Base-by-base conservation (phyloP, 2,113 vertebrate genomes). In the Chloropsis hardwickii region DNA sequence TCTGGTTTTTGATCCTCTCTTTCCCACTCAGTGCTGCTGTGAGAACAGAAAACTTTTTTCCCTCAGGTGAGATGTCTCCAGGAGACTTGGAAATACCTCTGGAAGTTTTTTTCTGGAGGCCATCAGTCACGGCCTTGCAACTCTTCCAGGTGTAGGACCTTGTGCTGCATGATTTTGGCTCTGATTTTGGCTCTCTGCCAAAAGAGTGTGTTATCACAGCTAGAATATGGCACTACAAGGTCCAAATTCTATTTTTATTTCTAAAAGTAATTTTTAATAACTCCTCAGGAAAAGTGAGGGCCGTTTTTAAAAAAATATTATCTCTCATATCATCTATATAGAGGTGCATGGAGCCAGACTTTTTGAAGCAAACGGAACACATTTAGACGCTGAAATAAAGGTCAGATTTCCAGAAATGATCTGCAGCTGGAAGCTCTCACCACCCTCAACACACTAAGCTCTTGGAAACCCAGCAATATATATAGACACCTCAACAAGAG, bases 391-490 rank as follows among this genome's bases (percentile, higher is more conserved):
- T 84, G 73, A 95, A 94, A 94, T 80, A 85, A 90, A 95, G 62
- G 58, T 95, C 81, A 86, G 42, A 51, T 94, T 95, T 94, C 78
- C 87, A 79, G 27, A 82, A 87, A 92, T 15, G 5, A 87, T 92
- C 58, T 76, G 54, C 78, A 95, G 87, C 84, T 95, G 94, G 94
- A 85, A 96, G 62, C 35, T 90, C 66, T 88, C 37, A 16, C 12
- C 71, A 86, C 56, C 45, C 21, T 94, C 77, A 88, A 64, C 69
- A 57, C 6, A 14, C 45, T 42, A 61, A 92, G 50, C n/a, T 80
- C 72, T 82, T 57, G 37, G 62, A 92, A 96, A 54, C 4, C n/a
- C 70, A 62, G 40, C 0, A 4, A 91, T 87, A 28, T 23, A 92
- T 80, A 57, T 18, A 82, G 66, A 72, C 47, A 92, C 35, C 62